Conservation (phyloP, 2,888 invertebrate genomes). For the Latrodectus elegans region DNA sequence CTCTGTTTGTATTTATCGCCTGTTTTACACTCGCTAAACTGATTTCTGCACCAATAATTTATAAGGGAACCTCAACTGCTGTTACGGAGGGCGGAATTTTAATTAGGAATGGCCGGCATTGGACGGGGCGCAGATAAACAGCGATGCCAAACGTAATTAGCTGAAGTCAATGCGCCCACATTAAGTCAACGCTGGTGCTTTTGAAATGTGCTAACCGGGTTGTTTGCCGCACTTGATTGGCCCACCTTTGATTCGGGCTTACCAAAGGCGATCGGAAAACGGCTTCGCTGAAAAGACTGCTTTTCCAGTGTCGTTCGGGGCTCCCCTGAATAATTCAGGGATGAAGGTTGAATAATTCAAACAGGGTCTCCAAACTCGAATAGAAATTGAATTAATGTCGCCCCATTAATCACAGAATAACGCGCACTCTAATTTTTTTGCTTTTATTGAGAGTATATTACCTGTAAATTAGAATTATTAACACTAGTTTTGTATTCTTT, state of each 20-base stretch:
- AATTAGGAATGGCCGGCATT: background rate
- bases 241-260: slow-evolving; percentile 5
- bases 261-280: background rate
- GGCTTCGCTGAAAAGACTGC: too few species aligned
- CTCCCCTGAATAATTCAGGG: background rate
- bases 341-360: background rate
- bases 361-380: background rate
- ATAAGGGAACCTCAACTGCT: too few species aligned
- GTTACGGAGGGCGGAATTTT: background rate
- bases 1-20: too few species aligned
- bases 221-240: slow-evolving; percentile 50
- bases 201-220: slow-evolving; percentile 9
- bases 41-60: too few species aligned
- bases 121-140: background rate
- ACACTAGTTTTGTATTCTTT: too few species aligned
- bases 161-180: slow-evolving; percentile 18
- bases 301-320: background rate
- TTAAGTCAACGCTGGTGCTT: slow-evolving; percentile 41
- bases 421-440: too few species aligned
- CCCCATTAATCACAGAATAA: background rate
- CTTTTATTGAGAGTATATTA: too few species aligned
- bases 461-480: too few species aligned
- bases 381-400: background rate
- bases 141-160: slow-evolving; percentile 31
- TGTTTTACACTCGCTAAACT: too few species aligned